Evolutionary conservation across 2,888 invertebrate genomes (phyloP), one percentile per base, ranked within the genome.

Genomic region (Meiosimyza decipiens): DNA sequence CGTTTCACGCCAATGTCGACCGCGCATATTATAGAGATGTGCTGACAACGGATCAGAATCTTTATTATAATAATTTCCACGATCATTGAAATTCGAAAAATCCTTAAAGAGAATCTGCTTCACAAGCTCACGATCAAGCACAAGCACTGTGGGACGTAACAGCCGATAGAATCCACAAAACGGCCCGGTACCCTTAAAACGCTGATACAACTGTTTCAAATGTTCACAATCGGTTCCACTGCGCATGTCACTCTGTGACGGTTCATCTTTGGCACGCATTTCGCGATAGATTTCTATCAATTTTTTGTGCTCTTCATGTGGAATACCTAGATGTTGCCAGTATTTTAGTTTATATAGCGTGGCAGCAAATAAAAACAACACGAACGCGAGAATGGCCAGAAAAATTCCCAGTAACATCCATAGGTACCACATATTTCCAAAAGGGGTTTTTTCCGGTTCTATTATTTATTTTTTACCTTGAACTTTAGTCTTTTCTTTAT

Each of bases 11-110:
- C 88, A 88, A 65, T 80, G 81, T 7, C 80, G 78, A 47, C 86
- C 87, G 54, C 88, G 85, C 77, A 87, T 73, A 5, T 83, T 83
- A 60, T 88, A 87, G 16, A 89, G 74, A 79, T 88, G 86, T 0
- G 80, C 86, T 1, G 87, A 86, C 51, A 88, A 65, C 0, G 88
- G 88, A 79, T 88, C 88, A 50, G 82, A 78, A 22, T 82, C 81
- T 55, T 80, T 82, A 71, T 87, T 86, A 51, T 82, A 81, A 71
- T 84, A 87, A 60, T 84, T 74, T 3, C 85, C 87, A 7, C 86
- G 86, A 79, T 85, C 85, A 50, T 83, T 83, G 52, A 87, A 87
- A 64, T 84, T 84, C 67, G 80, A 80, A 65, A 87, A 87, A 73
- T 87, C 85, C 76, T 83, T 86, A 4, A 86, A 81, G 71, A 87